Evolutionary conservation across 2,888 invertebrate genomes (phyloP).

Genomic region (Meganola albula): DNA sequence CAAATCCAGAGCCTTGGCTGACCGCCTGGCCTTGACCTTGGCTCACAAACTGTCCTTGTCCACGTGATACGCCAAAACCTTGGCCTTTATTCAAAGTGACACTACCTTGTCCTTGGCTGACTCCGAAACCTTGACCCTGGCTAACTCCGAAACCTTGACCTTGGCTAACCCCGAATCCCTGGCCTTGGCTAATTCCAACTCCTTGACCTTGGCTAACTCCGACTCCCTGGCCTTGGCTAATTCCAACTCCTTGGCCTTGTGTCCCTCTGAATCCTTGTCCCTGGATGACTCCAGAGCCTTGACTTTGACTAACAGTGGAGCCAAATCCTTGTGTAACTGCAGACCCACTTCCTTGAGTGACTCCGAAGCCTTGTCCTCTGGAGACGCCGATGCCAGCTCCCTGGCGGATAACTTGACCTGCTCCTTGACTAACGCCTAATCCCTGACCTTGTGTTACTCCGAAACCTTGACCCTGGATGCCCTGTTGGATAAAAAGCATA

Average conservation of each 20-base stretch:
- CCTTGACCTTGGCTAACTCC: constrained; percentile 2
- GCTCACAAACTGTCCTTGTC: no score
- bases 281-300: neutral
- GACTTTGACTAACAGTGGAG: constrained; percentile 7
- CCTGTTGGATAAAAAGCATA: constrained; percentile 11
- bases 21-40: constrained; percentile 12
- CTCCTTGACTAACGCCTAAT: constrained; percentile 25
- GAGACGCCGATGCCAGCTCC: constrained; percentile 10
- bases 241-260: neutral
- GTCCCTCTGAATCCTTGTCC: constrained; percentile 4
- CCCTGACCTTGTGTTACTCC: constrained; percentile 24
- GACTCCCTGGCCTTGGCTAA: constrained; percentile 9
- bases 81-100: constrained; percentile 9
- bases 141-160: constrained; percentile 6
- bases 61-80: constrained; percentile 15
- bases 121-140: constrained; percentile 14
- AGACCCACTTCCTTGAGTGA: constrained; percentile 18
- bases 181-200: constrained; percentile 6
- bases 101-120: constrained; percentile 20
- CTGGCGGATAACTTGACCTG: constrained; percentile 14
- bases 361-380: constrained; percentile 14
- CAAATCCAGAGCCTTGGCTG: no score
- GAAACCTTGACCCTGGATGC: no score
- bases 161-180: constrained; percentile 2
- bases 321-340: constrained; percentile 18